A percentile compares a stretch with the other conserved stretches of the same genome.
Evolutionary conservation across 2,113 vertebrate genomes (phyloP).

Genomic region (Rattus rattus): DNA sequence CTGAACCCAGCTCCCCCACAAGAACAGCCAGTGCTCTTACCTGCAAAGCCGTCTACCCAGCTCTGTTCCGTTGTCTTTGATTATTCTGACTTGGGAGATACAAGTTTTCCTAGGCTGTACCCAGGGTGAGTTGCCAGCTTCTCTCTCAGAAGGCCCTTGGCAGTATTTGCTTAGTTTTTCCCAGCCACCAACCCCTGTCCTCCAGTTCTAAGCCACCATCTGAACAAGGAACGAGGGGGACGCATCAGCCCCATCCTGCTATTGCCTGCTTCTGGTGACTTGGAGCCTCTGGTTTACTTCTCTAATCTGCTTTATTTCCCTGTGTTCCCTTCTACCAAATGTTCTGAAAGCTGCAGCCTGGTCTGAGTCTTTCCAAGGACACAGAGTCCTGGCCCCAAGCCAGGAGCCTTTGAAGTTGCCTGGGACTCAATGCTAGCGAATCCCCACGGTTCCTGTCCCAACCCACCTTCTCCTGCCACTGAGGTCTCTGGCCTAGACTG

Average conservation of each 20-base stretch:
- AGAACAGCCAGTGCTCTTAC: background rate
- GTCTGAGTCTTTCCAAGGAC: background rate
- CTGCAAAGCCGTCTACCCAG: background rate
- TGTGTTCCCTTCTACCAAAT: background rate
- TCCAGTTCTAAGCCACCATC: background rate
- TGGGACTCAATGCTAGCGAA: background rate
- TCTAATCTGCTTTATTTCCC: background rate
- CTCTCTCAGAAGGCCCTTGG: background rate
- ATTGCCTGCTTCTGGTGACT: background rate
- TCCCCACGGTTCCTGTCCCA: background rate
- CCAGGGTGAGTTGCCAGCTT: background rate
- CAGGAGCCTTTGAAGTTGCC: background rate
- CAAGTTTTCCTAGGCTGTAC: background rate
- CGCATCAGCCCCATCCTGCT: background rate
- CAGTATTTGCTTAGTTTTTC: background rate
- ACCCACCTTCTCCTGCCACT: background rate
- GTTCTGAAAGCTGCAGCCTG: background rate
- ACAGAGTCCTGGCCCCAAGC: background rate
- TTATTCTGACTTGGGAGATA: no score
- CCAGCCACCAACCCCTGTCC: background rate
- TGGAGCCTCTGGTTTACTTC: background rate
- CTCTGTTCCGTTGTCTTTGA: background rate
- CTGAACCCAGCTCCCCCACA: background rate
- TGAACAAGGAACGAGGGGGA: rapidly evolving
- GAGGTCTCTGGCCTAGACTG: background rate